These are phyloP conservation scores for Pachycephus smyrnensis DNA, from an alignment of 2,888 invertebrate species.

Conservation along the genomic window DNA sequence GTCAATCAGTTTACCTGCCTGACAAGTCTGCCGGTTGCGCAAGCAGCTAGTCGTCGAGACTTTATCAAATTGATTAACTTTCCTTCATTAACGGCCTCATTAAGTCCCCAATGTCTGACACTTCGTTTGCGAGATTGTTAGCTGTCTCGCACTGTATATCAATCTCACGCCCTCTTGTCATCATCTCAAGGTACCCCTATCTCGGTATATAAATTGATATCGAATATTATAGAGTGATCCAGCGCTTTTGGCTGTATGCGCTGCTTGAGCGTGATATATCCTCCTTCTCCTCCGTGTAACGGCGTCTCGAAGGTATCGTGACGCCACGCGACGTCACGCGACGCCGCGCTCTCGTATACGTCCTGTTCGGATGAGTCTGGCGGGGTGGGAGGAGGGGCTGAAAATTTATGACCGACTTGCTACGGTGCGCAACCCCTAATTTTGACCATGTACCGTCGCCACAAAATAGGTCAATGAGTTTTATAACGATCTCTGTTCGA, in stretches of 20 bases:
- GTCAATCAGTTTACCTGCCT: neutral
- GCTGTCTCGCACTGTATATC: no score
- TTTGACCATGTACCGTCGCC: neutral
- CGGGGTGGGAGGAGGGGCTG: no score
- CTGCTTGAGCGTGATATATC: no score
- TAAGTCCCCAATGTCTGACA: slow-evolving; percentile 14
- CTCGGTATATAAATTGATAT: no score
- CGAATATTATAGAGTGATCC: no score
- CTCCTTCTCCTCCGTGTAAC: neutral
- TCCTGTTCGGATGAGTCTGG: no score
- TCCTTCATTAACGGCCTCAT: slow-evolving; percentile 24
- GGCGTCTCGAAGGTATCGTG: neutral
- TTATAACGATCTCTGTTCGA: neutral
- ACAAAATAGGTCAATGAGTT: neutral
- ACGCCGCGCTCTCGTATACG: no score
- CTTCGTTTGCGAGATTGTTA: slow-evolving; percentile 1
- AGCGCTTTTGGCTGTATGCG: no score
- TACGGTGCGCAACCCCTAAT: neutral
- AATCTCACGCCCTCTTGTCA: no score
- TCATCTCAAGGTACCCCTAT: no score
- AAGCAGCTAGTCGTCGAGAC: neutral
- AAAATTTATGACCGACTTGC: no score
- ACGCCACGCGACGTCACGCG: no score
- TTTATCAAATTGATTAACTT: slow-evolving; percentile 27
- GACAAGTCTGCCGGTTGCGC: neutral